Percentiles rank a stretch among this genome's conserved stretches.
These are phyloP conservation scores for Montipora sp. DNA, from an alignment of 64 coral and sea anemone genomes.

Conservation along the genomic window DNA sequence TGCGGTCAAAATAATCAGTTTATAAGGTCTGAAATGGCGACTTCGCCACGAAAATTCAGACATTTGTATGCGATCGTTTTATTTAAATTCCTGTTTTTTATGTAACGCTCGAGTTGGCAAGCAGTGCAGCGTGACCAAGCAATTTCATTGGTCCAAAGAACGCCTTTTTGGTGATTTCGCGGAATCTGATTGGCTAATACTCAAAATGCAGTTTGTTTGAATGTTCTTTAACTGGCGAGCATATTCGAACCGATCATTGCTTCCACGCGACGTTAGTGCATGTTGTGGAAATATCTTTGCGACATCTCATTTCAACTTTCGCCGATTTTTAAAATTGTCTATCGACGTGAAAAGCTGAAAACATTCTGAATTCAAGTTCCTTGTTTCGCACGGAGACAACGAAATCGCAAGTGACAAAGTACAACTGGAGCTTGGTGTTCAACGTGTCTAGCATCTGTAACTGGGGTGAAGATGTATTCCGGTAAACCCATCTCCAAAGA, in stretches of 20 bases:
- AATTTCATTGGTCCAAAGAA: constrained; percentile 20
- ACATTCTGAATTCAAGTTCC: not conserved
- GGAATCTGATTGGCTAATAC: constrained; percentile 67
- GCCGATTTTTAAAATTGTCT: not conserved
- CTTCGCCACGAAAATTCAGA: not conserved
- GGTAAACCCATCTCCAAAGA: constrained; percentile 49
- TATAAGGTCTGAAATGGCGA: not conserved
- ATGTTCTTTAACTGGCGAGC: constrained; percentile 85
- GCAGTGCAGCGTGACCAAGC: not conserved
- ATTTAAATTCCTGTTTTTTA: constrained; percentile 31
- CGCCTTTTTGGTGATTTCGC: not conserved
- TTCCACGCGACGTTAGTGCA: constrained; percentile 38
- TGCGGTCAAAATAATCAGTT: too few relatives aligned
- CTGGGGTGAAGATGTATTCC: constrained; percentile 20
- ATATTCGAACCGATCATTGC: constrained; percentile 39
- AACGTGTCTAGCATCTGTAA: not conserved
- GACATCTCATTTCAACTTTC: not conserved
- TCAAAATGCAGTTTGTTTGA: constrained; percentile 85
- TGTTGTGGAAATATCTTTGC: constrained; percentile 13
- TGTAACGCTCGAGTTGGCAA: constrained; percentile 26
- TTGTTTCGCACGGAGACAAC: not conserved
- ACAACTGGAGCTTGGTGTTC: not conserved
- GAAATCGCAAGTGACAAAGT: not conserved
- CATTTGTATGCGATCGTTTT: not conserved
- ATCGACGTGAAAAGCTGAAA: not conserved